These are phyloP conservation scores for Hippocampus guttulatus DNA, from an alignment of 2,113 vertebrate species.

Conservation along the genomic window DNA sequence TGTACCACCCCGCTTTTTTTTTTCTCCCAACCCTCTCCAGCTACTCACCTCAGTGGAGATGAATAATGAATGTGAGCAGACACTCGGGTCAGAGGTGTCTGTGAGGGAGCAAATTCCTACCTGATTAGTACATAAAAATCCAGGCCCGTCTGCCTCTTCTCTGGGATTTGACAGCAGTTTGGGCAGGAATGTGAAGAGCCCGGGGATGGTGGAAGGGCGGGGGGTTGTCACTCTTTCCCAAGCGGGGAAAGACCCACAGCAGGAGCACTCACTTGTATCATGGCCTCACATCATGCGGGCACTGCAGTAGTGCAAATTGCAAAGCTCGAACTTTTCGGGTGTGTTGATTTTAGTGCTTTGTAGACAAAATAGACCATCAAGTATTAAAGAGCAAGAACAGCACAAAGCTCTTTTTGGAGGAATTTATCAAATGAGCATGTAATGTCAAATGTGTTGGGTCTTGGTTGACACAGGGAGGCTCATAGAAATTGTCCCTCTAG, in stretches of 20 bases:
- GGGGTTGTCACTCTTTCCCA: slow-evolving; percentile 24
- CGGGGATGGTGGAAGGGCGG: slow-evolving; percentile 21
- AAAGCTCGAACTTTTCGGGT: slow-evolving; percentile 31
- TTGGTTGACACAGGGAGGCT: neutral
- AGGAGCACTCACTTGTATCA: slow-evolving; percentile 48
- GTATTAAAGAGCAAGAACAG: slow-evolving; percentile 16
- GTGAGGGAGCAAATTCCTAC: slow-evolving; percentile 74
- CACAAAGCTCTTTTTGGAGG: slow-evolving; percentile 5
- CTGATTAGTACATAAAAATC: slow-evolving; percentile 76
- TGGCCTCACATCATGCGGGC: slow-evolving; percentile 38
- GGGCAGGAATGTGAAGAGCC: slow-evolving; percentile 56
- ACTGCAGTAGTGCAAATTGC: slow-evolving; percentile 37
- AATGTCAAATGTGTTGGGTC: neutral
- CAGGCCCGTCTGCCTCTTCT: slow-evolving; percentile 68
- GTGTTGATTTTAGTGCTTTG: slow-evolving; percentile 22
- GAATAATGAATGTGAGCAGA: slow-evolving; percentile 77
- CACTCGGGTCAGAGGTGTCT: slow-evolving; percentile 72
- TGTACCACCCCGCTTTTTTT: slow-evolving; percentile 25
- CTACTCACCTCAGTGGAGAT: slow-evolving; percentile 66
- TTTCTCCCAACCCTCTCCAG: slow-evolving; percentile 51
- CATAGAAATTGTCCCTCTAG: neutral
- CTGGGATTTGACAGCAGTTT: slow-evolving; percentile 62
- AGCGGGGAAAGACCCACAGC: slow-evolving; percentile 49
- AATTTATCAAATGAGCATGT: neutral
- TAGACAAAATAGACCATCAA: slow-evolving; percentile 48